phyloP scores from a whole-genome alignment of 2,888 invertebrate genomes.

The Nymphalis urticae region DNA sequence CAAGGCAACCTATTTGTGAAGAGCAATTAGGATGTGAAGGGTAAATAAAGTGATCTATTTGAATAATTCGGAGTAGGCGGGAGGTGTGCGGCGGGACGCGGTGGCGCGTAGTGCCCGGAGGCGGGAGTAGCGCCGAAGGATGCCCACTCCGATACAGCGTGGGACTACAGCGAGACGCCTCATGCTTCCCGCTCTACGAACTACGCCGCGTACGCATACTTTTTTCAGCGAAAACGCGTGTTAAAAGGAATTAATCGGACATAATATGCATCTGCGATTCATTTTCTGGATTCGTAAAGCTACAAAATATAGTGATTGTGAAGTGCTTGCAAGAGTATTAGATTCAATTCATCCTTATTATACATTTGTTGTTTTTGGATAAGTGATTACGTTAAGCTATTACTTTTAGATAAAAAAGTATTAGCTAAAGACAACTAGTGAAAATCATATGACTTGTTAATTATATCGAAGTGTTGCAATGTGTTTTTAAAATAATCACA shows the following conservation, averaged over 20 bases:
- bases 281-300: slow-evolving; percentile 34
- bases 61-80: slow-evolving; percentile 54
- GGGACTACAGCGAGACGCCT: slow-evolving; percentile 66
- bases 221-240: slow-evolving; percentile 34
- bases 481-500: slow-evolving; percentile 22
- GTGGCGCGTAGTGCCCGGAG: slow-evolving; percentile 49
- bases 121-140: slow-evolving; percentile 59
- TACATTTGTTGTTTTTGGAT: neutral
- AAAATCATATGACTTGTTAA: slow-evolving; percentile 8
- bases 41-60: slow-evolving; percentile 49
- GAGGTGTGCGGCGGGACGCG: slow-evolving; percentile 46
- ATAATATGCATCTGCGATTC: slow-evolving; percentile 35
- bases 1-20: slow-evolving; percentile 32
- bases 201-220: slow-evolving; percentile 30
- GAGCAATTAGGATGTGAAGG: slow-evolving; percentile 40
- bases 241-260: slow-evolving; percentile 25
- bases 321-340: slow-evolving; percentile 23
- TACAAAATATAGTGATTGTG: slow-evolving; percentile 33
- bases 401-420: neutral
- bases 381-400: neutral
- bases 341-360: slow-evolving; percentile 1
- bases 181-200: slow-evolving; percentile 39
- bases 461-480: slow-evolving; percentile 15
- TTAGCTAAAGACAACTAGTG: slow-evolving; percentile 21
- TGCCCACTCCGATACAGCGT: slow-evolving; percentile 63